These are phyloP conservation scores for Anabas testudineus DNA, from an alignment of 2,797 vertebrate genomes.

Conservation along the genomic window DNA sequence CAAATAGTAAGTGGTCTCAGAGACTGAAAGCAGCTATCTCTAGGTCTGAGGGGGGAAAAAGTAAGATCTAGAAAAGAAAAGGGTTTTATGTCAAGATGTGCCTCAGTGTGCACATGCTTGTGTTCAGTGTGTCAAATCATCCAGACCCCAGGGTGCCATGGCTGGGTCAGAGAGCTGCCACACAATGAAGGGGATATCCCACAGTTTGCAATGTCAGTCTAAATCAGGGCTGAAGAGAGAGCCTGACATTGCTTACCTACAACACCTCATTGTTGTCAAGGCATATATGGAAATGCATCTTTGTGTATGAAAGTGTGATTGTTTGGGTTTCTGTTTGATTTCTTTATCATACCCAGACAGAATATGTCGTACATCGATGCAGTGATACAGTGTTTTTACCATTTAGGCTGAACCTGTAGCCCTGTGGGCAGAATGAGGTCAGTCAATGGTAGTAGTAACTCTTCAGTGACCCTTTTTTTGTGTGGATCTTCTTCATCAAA, in stretches of 20 bases:
- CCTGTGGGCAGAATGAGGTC: constrained; percentile 25
- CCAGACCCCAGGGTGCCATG: constrained; percentile 55
- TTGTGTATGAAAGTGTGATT: neutral
- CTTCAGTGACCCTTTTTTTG: constrained; percentile 62
- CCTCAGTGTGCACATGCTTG: neutral
- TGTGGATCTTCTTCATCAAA: constrained; percentile 24
- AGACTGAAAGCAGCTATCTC: constrained; percentile 23
- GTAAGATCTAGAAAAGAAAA: constrained; percentile 23
- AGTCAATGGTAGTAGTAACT: no score
- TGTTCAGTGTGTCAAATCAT: constrained; percentile 49
- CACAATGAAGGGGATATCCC: constrained; percentile 69
- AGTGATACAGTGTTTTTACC: constrained; percentile 12
- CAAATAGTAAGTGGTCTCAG: constrained; percentile 33
- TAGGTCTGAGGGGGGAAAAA: constrained; percentile 29
- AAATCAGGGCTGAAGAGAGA: constrained; percentile 68
- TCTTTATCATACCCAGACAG: constrained; percentile 14
- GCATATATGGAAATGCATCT: constrained; percentile 30
- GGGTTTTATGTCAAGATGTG: constrained; percentile 29
- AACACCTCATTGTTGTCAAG: constrained; percentile 60
- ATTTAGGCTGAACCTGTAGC: constrained; percentile 5
- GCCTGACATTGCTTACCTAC: constrained; percentile 52
- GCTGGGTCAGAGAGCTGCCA: constrained; percentile 61
- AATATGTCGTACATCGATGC: constrained; percentile 3
- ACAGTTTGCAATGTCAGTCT: constrained; percentile 68
- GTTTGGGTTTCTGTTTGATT: constrained; percentile 28